Evolutionary conservation across 2,797 vertebrate species (phyloP).

Genomic region (Liasis olivaceus): DNA sequence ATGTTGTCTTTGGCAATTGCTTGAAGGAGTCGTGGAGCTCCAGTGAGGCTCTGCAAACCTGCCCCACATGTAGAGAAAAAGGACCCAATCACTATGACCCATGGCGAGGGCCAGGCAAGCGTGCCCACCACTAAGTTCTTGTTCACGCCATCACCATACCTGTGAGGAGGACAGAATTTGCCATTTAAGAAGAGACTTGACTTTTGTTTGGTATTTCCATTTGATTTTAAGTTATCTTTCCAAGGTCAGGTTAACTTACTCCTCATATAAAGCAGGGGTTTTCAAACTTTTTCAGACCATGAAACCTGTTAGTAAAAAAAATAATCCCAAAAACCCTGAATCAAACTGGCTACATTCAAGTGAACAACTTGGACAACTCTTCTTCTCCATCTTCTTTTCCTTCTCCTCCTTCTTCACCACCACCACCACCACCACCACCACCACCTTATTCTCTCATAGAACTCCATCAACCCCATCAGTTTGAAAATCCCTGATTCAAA

Average conservation of each 20-base stretch:
- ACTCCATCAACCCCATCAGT: neutral
- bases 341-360: neutral
- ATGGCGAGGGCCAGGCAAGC: conserved; percentile 94
- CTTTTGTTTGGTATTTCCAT: fast-evolving
- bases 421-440: neutral
- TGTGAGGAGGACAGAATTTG: conserved; percentile 53
- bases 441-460: neutral
- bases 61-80: conserved; percentile 98
- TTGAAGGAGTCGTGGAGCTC: conserved; percentile 92
- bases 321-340: neutral
- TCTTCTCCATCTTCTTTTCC: neutral
- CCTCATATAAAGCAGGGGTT: neutral
- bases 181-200: fast-evolving
- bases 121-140: conserved; percentile 94
- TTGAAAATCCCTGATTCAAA: neutral
- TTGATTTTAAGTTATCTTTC: neutral
- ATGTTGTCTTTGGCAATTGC: conserved; percentile 99
- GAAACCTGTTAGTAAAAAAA: neutral
- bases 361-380: too few relatives aligned
- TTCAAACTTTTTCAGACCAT: neutral
- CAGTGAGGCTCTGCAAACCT: conserved; percentile 92
- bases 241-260: neutral
- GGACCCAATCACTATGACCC: conserved; percentile 97
- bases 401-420: neutral
- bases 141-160: conserved; percentile 90